These are phyloP conservation scores for Xyliphius kryptos DNA, from an alignment of 2,113 vertebrate genomes.

Conservation along the genomic window DNA sequence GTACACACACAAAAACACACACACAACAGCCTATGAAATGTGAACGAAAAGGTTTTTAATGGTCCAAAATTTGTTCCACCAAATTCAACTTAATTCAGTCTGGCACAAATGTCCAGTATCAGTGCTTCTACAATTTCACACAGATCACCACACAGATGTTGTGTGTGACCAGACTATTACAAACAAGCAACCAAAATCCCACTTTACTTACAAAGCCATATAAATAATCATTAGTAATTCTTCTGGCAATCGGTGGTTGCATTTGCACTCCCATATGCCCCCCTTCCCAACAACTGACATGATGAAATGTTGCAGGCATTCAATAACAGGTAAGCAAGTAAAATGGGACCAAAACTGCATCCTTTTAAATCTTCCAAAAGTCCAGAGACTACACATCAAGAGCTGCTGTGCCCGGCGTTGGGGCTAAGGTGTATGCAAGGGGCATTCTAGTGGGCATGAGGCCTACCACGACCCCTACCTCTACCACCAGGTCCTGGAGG, in stretches of 20 bases:
- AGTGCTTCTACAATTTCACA: conserved; percentile 52
- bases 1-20: too few species aligned
- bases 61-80: conserved; percentile 66
- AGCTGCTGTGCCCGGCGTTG: conserved; percentile 30
- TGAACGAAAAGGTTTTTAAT: conserved; percentile 59
- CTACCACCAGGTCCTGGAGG: conserved; percentile 51
- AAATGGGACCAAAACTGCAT: conserved; percentile 9
- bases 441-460: conserved; percentile 66
- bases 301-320: too few species aligned
- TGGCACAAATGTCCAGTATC: conserved; percentile 44
- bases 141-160: conserved; percentile 1
- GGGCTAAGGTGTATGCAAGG: not conserved
- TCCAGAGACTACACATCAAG: conserved; percentile 26
- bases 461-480: conserved; percentile 68
- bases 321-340: conserved; percentile 1
- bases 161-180: conserved; percentile 24
- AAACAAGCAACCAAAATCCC: conserved; percentile 9
- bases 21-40: conserved; percentile 41
- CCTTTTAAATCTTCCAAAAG: conserved; percentile 14
- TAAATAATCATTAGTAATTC: too few species aligned
- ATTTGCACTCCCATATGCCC: too few species aligned
- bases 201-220: conserved; percentile 7
- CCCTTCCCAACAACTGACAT: too few species aligned
- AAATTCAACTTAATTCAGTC: conserved; percentile 43
- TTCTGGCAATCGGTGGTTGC: too few species aligned